Conservation (phyloP, 2,797 vertebrate genomes). For the Urocyon cinereoargenteus region DNA sequence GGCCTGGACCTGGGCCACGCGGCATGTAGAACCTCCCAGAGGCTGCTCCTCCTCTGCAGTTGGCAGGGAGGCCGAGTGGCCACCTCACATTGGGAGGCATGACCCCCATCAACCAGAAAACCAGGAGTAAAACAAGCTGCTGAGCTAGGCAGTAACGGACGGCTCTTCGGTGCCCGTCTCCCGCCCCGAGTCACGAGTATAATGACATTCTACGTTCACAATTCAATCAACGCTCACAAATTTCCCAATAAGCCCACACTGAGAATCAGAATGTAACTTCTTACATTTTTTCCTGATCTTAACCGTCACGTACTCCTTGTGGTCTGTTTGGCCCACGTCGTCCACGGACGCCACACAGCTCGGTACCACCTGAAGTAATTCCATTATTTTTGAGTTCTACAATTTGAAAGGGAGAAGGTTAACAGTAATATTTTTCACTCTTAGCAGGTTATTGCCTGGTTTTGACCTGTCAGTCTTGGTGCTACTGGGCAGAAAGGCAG, state of each 20-base stretch:
- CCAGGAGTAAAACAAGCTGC: not conserved
- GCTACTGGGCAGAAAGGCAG: not conserved
- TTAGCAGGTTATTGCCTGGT: not conserved
- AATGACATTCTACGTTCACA: not conserved
- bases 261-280: not conserved
- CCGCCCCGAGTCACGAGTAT: not conserved
- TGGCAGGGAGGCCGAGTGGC: not conserved
- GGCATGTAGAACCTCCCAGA: not conserved
- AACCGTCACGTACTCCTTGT: conserved; percentile 69
- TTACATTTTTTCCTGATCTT: conserved; percentile 88
- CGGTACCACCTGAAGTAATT: conserved; percentile 85
- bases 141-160: not conserved
- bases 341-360: conserved; percentile 67
- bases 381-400: conserved; percentile 88
- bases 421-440: not conserved
- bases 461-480: not conserved
- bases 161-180: not conserved
- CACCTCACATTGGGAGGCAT: not conserved
- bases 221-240: not conserved
- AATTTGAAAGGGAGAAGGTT: conserved; percentile 47
- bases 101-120: not conserved
- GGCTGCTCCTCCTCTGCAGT: not conserved
- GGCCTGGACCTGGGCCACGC: not conserved
- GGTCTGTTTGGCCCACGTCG: conserved; percentile 66
- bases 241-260: not conserved